Evolutionary conservation across 35 echinoderm and acorn worm genomes (phyloP), one percentile per base, ranked within the genome.

Genomic region (Acanthaster planci): DNA sequence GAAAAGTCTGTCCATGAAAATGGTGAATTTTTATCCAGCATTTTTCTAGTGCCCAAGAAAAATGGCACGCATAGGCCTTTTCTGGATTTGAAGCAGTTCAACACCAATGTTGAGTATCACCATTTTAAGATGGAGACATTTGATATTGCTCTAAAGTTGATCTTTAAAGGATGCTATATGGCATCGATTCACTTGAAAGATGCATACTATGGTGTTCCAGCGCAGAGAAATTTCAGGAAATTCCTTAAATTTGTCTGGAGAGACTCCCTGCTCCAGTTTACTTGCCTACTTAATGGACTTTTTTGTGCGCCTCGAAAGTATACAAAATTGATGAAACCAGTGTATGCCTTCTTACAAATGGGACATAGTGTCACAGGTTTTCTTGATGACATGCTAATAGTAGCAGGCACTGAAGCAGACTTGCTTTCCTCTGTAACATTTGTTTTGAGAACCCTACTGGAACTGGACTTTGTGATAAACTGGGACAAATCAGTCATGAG

Each of bases 131-230:
- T n/a, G n/a, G n/a, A 57, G 9, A 16, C 67, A 26, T 76, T 88
- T 40, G 0, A 53, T 55, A 59, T 57, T 55, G 86, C 78, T 6
- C 26, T 67, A 23, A 55, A 39, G 5, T 55, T 88, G 5, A 10
- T 1, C 2, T 80, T 52, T n/a, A 15, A 82, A 77, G 67, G 78
- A 3, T 89, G 81, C 55, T 93, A 37, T 58, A 90, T 93, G 80
- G 81, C 81, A 35, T 89, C 91, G 81, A 52, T 92, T 38, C 78
- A 93, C 52, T 76, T 93, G 26, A 82, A 78, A 52, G 91, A 90
- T 76, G 91, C 90, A 80, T 92, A 89, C 51, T 92, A 92, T 92
- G 42, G 78, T 29, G 79, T 93, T 51, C 51, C 80, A 27, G 51
- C 58, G 17, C 80, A 83, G 0, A 83, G 18, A 58, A 52, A 67